These are phyloP conservation scores for Chloroceryle amazona DNA, from an alignment of 2,797 vertebrate genomes.

Conservation along the genomic window DNA sequence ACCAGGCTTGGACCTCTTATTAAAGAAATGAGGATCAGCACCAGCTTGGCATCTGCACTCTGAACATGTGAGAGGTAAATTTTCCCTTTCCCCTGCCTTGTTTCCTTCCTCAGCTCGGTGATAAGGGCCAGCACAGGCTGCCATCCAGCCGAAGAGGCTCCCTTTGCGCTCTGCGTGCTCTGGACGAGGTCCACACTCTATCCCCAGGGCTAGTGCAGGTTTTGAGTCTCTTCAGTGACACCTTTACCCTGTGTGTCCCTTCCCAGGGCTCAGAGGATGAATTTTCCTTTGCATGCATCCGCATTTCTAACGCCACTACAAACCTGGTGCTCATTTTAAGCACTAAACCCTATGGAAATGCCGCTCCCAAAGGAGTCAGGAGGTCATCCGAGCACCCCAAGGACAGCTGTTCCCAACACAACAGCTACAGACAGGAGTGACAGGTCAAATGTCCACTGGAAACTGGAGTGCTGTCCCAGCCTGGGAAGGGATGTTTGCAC, in stretches of 20 bases:
- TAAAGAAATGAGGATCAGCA: not conserved
- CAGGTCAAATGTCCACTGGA: not conserved
- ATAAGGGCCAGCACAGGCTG: not conserved
- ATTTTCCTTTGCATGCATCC: not conserved
- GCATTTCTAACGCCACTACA: not conserved
- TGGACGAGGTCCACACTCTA: not conserved
- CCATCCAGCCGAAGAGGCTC: not conserved
- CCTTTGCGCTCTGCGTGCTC: not conserved
- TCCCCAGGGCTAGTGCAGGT: not conserved
- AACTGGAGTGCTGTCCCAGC: not conserved
- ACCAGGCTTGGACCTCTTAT: not conserved
- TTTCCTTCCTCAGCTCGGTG: not conserved
- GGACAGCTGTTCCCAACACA: not conserved
- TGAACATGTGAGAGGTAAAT: not conserved
- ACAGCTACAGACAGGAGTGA: not conserved
- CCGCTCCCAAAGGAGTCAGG: not conserved
- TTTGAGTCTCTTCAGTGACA: not conserved
- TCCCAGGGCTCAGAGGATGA: not conserved
- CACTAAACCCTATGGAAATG: not conserved
- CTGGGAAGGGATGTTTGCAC: not conserved
- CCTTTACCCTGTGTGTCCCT: not conserved
- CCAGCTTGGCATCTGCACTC: not conserved
- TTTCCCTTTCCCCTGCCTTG: not conserved
- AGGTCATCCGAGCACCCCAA: constrained; percentile 16
- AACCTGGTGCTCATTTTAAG: not conserved